Percentiles rank a stretch among this genome's conserved stretches.
These are phyloP conservation scores for Cyclina sinensis DNA, from an alignment of 1,140 invertebrate genomes.

Conservation along the genomic window DNA sequence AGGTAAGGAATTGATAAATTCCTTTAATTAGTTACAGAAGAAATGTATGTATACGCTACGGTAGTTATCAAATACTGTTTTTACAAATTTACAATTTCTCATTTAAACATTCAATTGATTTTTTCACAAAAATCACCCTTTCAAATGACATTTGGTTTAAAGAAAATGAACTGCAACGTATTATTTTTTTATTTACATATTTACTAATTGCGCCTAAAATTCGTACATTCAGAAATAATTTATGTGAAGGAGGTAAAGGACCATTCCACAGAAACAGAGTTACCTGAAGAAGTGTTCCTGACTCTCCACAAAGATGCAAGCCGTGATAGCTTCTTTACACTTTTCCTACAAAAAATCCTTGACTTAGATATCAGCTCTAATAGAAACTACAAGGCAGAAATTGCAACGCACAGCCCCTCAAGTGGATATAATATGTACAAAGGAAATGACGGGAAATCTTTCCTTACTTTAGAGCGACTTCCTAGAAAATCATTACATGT, in stretches of 20 bases:
- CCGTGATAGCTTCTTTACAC: neutral
- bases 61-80: too few relatives aligned
- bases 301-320: neutral
- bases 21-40: too few relatives aligned
- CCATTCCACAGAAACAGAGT: neutral
- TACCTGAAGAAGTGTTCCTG: neutral
- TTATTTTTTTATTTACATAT: too few relatives aligned
- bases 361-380: neutral
- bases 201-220: too few relatives aligned
- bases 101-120: too few relatives aligned
- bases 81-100: too few relatives aligned
- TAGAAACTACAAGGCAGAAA: neutral
- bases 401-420: neutral
- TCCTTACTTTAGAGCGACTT: neutral
- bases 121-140: too few relatives aligned
- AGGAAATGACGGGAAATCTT: neutral
- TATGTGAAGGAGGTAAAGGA: neutral
- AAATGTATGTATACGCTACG: too few relatives aligned
- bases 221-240: constrained; percentile 22
- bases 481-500: neutral
- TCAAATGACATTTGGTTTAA: too few relatives aligned
- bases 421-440: neutral
- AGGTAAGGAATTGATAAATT: too few relatives aligned
- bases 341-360: neutral
- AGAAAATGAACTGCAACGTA: too few relatives aligned